Evolutionary conservation across 2,113 vertebrate species (phyloP).

Genomic region (Haliaeetus leucogaster): DNA sequence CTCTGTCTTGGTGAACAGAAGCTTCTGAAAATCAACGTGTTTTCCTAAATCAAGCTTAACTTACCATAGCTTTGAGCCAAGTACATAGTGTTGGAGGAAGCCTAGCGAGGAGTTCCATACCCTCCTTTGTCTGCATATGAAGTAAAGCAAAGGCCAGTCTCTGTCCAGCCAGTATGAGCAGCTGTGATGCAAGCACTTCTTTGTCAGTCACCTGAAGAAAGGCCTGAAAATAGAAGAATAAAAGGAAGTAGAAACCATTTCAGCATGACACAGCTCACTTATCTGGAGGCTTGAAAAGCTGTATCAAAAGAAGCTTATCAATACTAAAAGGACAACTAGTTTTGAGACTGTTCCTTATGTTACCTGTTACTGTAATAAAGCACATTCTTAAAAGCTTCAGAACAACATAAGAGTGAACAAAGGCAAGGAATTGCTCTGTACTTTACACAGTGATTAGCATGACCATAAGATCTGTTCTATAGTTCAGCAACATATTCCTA

Average conservation of each 20-base stretch:
- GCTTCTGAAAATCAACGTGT: neutral
- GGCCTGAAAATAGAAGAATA: slow-evolving; percentile 68
- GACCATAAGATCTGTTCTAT: neutral
- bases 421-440: neutral
- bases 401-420: neutral
- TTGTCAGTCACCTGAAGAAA: slow-evolving; percentile 90
- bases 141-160: slow-evolving; percentile 86
- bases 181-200: slow-evolving; percentile 93
- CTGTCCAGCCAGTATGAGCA: slow-evolving; percentile 90
- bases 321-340: neutral
- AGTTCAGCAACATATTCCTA: neutral
- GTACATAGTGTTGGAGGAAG: slow-evolving; percentile 92
- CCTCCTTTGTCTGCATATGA: slow-evolving; percentile 82
- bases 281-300: neutral
- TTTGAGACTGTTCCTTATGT: neutral
- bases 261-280: neutral
- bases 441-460: neutral
- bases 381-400: neutral
- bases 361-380: neutral
- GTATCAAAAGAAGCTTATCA: neutral
- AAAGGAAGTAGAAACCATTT: neutral
- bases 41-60: neutral
- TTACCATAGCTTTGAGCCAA: slow-evolving; percentile 98
- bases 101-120: slow-evolving; percentile 89
- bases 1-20: neutral